A percentile compares a stretch with the other conserved stretches of the same genome.
These are phyloP conservation scores for Mesitornis unicolor DNA, from an alignment of 2,113 vertebrate genomes.

Conservation along the genomic window DNA sequence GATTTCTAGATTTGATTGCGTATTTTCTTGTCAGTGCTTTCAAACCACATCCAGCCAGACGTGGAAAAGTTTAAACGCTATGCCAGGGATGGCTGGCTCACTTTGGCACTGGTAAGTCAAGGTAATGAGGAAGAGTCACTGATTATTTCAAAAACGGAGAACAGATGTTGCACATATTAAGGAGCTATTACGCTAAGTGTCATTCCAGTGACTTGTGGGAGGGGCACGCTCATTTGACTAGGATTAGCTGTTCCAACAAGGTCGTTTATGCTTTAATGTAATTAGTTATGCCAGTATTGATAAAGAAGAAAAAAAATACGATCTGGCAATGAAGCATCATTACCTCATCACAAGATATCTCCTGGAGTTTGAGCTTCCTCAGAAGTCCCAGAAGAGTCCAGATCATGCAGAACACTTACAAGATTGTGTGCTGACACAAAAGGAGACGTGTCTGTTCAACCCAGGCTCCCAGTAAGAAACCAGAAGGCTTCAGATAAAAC, in stretches of 20 bases:
- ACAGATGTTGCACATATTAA: constrained; percentile 46
- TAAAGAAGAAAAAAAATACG: background rate
- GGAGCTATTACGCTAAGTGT: background rate
- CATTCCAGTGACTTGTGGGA: constrained; percentile 1
- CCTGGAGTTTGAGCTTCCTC: background rate
- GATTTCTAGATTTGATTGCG: background rate
- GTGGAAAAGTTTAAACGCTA: background rate
- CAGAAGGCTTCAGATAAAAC: background rate
- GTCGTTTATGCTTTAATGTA: constrained; percentile 9
- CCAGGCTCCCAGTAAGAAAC: background rate
- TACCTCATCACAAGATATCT: background rate
- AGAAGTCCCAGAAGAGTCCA: background rate
- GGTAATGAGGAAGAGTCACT: background rate
- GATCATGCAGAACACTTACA: background rate
- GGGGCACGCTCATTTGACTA: background rate
- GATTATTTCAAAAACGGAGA: background rate
- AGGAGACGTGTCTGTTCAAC: background rate
- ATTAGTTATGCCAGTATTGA: background rate
- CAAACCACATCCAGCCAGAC: background rate
- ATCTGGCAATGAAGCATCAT: background rate
- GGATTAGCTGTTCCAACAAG: constrained; percentile 17
- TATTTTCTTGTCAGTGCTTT: background rate
- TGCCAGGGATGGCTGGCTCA: background rate
- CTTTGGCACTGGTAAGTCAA: background rate
- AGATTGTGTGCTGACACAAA: background rate